phyloP scores from a whole-genome alignment of 2,113 vertebrate genomes.

The Leptodactylus fuscus region DNA sequence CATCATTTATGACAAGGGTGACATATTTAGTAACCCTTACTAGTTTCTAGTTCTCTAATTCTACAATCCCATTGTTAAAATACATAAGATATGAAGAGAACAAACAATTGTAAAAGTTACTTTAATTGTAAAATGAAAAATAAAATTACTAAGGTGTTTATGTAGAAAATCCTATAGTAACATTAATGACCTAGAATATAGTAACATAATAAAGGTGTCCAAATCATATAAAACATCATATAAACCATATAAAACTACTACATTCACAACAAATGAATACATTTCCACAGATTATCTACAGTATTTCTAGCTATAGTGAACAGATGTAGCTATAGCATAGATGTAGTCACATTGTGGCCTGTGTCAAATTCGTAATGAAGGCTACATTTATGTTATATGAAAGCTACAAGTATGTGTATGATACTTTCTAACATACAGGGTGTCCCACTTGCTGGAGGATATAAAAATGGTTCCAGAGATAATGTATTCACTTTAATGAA shows the following conservation, averaged over 20 bases:
- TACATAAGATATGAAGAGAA: background rate
- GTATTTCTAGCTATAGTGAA: no score
- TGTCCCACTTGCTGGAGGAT: no score
- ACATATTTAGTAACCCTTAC: conserved; percentile 28
- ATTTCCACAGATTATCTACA: background rate
- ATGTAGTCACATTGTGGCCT: no score
- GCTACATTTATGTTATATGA: no score
- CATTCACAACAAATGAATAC: background rate
- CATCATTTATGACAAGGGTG: conserved; percentile 48
- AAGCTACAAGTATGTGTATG: no score
- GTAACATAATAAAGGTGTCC: background rate
- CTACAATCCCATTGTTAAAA: background rate
- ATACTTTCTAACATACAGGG: no score
- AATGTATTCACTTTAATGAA: no score
- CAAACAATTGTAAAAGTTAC: background rate
- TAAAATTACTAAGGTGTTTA: background rate
- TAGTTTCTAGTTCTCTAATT: background rate
- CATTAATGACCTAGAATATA: background rate
- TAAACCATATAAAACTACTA: background rate
- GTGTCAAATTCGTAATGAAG: no score
- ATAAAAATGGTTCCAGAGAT: no score
- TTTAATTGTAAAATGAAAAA: no score
- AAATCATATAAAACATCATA: background rate
- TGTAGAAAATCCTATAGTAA: background rate
- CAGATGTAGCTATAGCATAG: no score